Conservation (phyloP, 2,888 invertebrate genomes). For the Drosophila infuscata region DNA sequence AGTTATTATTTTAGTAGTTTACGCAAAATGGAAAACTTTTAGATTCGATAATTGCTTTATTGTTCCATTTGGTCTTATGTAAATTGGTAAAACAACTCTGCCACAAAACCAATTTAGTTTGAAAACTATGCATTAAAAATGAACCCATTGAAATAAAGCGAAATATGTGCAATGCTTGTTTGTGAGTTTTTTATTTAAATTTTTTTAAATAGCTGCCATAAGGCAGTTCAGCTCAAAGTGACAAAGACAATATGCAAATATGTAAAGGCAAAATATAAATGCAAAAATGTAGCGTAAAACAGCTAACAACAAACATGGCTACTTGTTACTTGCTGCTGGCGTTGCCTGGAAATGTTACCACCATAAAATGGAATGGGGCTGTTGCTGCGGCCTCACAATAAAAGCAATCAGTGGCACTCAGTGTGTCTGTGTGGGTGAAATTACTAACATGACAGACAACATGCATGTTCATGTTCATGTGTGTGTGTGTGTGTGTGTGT, state of each 20-base stretch:
- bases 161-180: background rate
- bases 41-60: background rate
- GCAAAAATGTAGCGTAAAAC: conserved; percentile 5
- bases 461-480: conserved; percentile 16
- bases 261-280: conserved; percentile 1
- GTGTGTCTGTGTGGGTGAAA: conserved; percentile 48
- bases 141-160: background rate
- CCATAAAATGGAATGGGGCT: conserved; percentile 11
- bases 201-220: background rate
- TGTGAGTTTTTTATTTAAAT: background rate
- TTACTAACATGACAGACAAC: conserved; percentile 64
- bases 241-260: conserved; percentile 25
- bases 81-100: background rate
- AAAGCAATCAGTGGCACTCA: conserved; percentile 54
- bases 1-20: background rate
- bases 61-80: background rate
- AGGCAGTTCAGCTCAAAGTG: conserved; percentile 2
- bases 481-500: conserved; percentile 17
- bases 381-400: conserved; percentile 33
- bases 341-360: conserved; percentile 20
- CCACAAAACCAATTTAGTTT: background rate
- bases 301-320: conserved; percentile 19
- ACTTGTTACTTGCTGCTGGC: conserved; percentile 10
- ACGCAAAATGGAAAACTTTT: background rate
- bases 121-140: background rate